Base-by-base conservation (phyloP, 2,113 vertebrate species). In the Neogobius melanostomus region DNA sequence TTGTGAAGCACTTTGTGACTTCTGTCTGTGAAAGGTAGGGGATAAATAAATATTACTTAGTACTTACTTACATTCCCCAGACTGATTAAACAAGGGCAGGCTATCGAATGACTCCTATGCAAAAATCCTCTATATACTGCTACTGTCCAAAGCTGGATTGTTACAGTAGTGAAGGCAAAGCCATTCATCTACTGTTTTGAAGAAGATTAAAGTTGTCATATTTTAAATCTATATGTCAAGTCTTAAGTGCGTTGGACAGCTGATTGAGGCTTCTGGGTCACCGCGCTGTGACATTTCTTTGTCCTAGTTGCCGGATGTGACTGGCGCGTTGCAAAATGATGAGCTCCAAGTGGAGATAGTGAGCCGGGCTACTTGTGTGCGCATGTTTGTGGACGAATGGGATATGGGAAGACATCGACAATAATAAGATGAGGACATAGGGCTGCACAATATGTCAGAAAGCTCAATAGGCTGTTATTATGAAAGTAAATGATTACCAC, bases 61-160 rank as follows among this genome's bases (percentile, higher is more conserved):
- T n/a, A n/a, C n/a, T n/a, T n/a, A n/a, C n/a, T n/a, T n/a, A n/a
- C 49, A 65, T 70, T 47, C 51, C 45, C 28, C 44, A 28, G 65
- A 69, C 81, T 66, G 68, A 82, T 57, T 72, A 67, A 82, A 83
- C 75, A 68, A 56, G 61, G 69, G 21, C 53, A 67, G 21, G 21
- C 21, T 2, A 74, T 80, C 61, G 66, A 72, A 78, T 21, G 21
- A 21, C 21, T 75, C 76, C 59, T 78, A 70, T 78, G 71, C n/a
- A n/a, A 47, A 71, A 78, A 86, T 71, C 50, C 56, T 60, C 66
- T 48, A 21, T 44, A 7, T 2, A 8, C 15, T 52, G 43, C 0
- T 64, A 60, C 51, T 53, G 74, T 82, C 4, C 28, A 17, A 60
- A n/a, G 62, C 47, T 51, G 62, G 50, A n/a, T 76, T 68, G 46